Conservation (phyloP, 2,888 invertebrate species). For the Thymelicus sylvestris region DNA sequence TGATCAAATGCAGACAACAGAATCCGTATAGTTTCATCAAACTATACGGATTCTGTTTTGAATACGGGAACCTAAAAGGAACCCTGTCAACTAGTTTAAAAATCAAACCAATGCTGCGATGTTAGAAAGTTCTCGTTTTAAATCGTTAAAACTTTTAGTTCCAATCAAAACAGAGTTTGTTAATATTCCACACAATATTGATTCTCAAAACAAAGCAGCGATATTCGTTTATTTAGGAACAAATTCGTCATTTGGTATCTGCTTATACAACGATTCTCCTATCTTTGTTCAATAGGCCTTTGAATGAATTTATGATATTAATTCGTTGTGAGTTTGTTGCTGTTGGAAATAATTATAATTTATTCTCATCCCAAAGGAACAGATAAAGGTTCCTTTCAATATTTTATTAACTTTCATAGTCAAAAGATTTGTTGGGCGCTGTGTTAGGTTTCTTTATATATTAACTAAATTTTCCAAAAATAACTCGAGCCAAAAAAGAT, state of each 20-base stretch:
- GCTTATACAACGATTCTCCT: slow-evolving; percentile 45
- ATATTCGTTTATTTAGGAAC: slow-evolving; percentile 36
- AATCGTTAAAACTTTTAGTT: too few species aligned
- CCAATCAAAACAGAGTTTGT: not conserved
- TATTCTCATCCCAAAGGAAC: slow-evolving; percentile 44
- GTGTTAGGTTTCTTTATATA: not conserved
- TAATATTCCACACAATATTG: not conserved
- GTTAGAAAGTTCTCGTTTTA: too few species aligned
- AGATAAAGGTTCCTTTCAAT: slow-evolving; percentile 29
- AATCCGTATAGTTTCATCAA: too few species aligned
- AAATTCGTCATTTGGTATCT: slow-evolving; percentile 33
- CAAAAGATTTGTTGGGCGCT: slow-evolving; percentile 7
- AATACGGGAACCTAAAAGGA: too few species aligned
- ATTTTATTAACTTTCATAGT: slow-evolving; percentile 36
- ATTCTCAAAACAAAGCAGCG: slow-evolving; percentile 5
- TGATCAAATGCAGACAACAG: too few species aligned
- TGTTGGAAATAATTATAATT: slow-evolving; percentile 54
- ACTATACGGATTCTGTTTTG: too few species aligned
- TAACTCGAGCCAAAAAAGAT: too few species aligned
- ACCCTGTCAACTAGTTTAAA: too few species aligned
- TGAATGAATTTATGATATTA: slow-evolving; percentile 44
- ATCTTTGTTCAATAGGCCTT: slow-evolving; percentile 41
- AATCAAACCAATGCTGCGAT: too few species aligned
- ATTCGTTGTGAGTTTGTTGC: slow-evolving; percentile 52
- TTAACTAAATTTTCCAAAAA: too few species aligned